These are phyloP conservation scores for Orestias chungarensis DNA, from an alignment of 2,797 vertebrate genomes.

Conservation along the genomic window DNA sequence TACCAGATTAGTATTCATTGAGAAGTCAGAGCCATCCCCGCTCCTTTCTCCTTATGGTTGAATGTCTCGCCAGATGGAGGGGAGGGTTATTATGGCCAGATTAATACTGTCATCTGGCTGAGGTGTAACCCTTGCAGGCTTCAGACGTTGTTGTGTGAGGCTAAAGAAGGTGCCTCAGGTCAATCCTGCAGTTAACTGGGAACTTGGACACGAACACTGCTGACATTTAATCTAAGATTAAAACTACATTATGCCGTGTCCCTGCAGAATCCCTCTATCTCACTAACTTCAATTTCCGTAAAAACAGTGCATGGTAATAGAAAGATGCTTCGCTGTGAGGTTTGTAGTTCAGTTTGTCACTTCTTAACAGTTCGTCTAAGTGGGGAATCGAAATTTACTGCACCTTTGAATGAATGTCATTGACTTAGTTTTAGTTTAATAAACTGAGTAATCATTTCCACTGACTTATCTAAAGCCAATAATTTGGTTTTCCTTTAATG, in stretches of 20 bases:
- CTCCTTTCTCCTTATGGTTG: constrained; percentile 60
- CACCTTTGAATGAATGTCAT: background rate
- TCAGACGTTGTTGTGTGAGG: constrained; percentile 55
- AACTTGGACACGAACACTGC: constrained; percentile 32
- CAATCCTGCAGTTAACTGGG: constrained; percentile 48
- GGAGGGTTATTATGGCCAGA: constrained; percentile 59
- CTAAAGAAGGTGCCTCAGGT: constrained; percentile 70
- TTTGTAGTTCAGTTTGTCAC: constrained; percentile 4
- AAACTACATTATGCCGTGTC: constrained; percentile 27
- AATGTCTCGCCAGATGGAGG: constrained; percentile 59
- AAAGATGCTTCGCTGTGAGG: background rate
- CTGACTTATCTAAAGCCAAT: background rate
- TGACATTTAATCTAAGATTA: constrained; percentile 52
- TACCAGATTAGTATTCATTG: constrained; percentile 66
- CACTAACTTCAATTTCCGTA: constrained; percentile 20
- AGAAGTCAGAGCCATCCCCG: constrained; percentile 48
- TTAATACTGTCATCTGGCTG: constrained; percentile 74
- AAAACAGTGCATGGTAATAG: constrained; percentile 4
- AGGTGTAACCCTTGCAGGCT: constrained; percentile 65
- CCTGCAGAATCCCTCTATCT: constrained; percentile 24
- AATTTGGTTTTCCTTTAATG: background rate
- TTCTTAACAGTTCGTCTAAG: background rate
- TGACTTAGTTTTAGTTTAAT: background rate
- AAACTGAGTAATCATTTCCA: background rate
- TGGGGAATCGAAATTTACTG: background rate